Base-by-base conservation (phyloP, 2,888 invertebrate species). In the Seira sanloemensis region DNA sequence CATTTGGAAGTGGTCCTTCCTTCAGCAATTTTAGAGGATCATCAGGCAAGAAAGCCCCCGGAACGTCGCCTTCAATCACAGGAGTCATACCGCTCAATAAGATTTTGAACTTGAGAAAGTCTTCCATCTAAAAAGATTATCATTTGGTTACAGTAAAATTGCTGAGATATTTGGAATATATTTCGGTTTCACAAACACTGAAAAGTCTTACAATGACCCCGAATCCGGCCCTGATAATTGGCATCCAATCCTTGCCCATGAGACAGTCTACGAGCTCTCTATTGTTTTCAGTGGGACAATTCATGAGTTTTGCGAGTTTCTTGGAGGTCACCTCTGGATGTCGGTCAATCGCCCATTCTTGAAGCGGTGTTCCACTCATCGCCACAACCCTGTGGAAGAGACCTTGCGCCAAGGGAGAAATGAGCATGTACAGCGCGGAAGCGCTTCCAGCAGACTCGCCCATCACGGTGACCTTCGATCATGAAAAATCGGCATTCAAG, bases 321-420 rank as follows among this genome's bases (percentile, higher is more conserved):
- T 1, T n/a, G 7, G 86, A 79, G 19, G 79, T 62, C 4, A 21
- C 1, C 1, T 4, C 1, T 12, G 86, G 86, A 25, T 69, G 73
- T n/a, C 83, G 37, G 54, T 87, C 87, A 54, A 87, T 85, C 0
- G 84, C 83, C 87, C 87, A 87, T 37, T 87, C 87, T n/a, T 85
- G 81, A 37, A 85, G 67, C 2, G 87, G 78, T 37, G 54, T 78
- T 0, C 87, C 87, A 25, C 80, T 81, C 83, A 87, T 80, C 2
- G 84, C 80, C 7, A 84, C 71, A 12, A 87, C 84, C 24, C 58
- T 68, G 27, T 75, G 26, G 73, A 69, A 87, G 0, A 87, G 72
- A 19, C 87, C 87, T 66, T 78, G 78, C 7, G 87, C 77, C 9
- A 87, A n/a, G 7, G 87, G 87, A 12, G 87, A 87, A 5, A 85